Evolutionary conservation across 2,113 vertebrate species (phyloP).

Genomic region (Entosphenus tridentatus): DNA sequence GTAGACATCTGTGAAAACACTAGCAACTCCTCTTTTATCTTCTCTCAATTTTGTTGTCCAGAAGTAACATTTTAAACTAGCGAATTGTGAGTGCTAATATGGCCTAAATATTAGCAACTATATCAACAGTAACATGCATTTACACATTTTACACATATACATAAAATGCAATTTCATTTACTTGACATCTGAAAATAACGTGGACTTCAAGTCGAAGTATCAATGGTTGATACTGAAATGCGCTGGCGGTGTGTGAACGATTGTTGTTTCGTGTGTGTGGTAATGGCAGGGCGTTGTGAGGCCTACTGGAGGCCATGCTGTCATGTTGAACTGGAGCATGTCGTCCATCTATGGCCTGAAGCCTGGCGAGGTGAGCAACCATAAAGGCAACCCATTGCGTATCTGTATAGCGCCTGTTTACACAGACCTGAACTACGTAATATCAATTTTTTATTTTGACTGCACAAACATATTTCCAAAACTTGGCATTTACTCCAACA

Average conservation of each 20-base stretch:
- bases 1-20: no score
- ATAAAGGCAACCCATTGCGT: not conserved
- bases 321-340: conserved; percentile 95
- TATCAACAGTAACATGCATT: no score
- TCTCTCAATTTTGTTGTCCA: no score
- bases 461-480: not conserved
- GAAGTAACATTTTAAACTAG: no score
- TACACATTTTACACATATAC: no score
- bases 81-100: no score
- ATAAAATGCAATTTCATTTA: no score
- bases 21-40: no score
- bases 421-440: conserved; percentile 1
- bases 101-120: no score
- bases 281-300: conserved; percentile 49
- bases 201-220: not conserved
- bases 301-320: conserved; percentile 70
- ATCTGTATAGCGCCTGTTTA: not conserved
- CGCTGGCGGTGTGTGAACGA: not conserved
- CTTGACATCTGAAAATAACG: no score
- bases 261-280: conserved; percentile 8
- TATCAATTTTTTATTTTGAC: not conserved
- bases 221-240: not conserved
- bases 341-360: conserved; percentile 60
- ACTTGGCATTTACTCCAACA: no score
- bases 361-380: conserved; percentile 54